phyloP scores from a whole-genome alignment of 2,797 vertebrate species.

The Sebastes ruberrimus region DNA sequence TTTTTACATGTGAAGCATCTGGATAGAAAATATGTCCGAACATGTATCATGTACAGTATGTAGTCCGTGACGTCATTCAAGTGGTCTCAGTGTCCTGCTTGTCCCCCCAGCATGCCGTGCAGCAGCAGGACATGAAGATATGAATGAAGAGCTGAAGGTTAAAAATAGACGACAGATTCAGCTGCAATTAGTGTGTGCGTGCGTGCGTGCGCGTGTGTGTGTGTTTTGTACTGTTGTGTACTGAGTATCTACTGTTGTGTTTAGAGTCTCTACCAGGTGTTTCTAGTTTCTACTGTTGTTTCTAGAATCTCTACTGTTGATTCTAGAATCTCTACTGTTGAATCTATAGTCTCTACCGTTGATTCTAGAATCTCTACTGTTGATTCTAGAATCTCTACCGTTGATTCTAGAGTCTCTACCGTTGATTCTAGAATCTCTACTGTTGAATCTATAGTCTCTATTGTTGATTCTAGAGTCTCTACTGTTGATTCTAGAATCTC shows the following conservation, averaged over 20 bases:
- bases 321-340: background rate
- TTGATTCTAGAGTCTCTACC: fast-evolving
- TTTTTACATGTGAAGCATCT: background rate
- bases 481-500: fast-evolving
- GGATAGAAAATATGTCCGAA: background rate
- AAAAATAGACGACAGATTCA: constrained; percentile 37
- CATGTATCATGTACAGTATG: no score
- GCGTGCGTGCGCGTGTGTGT: background rate
- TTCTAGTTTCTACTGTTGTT: background rate
- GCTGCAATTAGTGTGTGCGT: background rate
- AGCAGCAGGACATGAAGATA: constrained; percentile 25
- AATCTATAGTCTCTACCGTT: background rate
- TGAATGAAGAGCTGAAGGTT: constrained; percentile 43
- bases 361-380: background rate
- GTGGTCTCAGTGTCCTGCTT: background rate
- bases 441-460: no score
- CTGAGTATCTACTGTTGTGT: background rate
- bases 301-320: background rate
- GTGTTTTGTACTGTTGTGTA: background rate
- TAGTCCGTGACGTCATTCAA: background rate
- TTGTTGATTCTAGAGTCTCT: background rate
- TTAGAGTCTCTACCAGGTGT: background rate
- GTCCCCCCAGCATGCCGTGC: constrained; percentile 26
- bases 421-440: no score
- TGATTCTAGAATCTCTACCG: no score